These are phyloP conservation scores for Heteromyza rotundicornis DNA, from an alignment of 2,888 invertebrate genomes.

Conservation along the genomic window DNA sequence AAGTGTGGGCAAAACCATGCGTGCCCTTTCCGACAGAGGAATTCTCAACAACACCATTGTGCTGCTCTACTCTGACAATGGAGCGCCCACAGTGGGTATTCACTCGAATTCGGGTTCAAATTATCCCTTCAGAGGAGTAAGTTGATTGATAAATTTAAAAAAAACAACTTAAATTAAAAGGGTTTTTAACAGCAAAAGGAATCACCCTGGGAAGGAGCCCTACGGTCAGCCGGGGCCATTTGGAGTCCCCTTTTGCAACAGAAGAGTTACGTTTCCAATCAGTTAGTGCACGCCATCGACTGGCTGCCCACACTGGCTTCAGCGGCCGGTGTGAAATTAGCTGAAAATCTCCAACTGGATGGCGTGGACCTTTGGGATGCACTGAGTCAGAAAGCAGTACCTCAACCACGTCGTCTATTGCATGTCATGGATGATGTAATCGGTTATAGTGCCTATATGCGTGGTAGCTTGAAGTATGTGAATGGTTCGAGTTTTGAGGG, in stretches of 20 bases:
- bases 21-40: constrained; percentile 70
- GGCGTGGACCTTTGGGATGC: constrained; percentile 75
- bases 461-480: constrained; percentile 50
- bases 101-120: constrained; percentile 81
- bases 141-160: no score
- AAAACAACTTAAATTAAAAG: neutral
- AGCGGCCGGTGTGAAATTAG: constrained; percentile 48
- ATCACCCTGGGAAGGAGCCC: constrained; percentile 85
- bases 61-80: constrained; percentile 88
- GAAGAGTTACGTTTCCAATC: constrained; percentile 67
- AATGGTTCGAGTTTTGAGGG: constrained; percentile 51
- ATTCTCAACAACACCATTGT: constrained; percentile 85
- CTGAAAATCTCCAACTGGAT: constrained; percentile 64
- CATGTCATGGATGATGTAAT: constrained; percentile 74
- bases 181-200: constrained; percentile 70
- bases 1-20: constrained; percentile 79
- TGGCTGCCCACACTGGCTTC: constrained; percentile 79
- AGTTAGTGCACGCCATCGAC: constrained; percentile 81
- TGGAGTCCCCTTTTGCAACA: constrained; percentile 71
- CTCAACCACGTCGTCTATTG: constrained; percentile 56
- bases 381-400: constrained; percentile 62
- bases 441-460: constrained; percentile 57
- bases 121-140: constrained; percentile 78
- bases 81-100: constrained; percentile 77
- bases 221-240: constrained; percentile 77